phyloP scores from a whole-genome alignment of 2,797 vertebrate genomes.

The Rhincodon typus region DNA sequence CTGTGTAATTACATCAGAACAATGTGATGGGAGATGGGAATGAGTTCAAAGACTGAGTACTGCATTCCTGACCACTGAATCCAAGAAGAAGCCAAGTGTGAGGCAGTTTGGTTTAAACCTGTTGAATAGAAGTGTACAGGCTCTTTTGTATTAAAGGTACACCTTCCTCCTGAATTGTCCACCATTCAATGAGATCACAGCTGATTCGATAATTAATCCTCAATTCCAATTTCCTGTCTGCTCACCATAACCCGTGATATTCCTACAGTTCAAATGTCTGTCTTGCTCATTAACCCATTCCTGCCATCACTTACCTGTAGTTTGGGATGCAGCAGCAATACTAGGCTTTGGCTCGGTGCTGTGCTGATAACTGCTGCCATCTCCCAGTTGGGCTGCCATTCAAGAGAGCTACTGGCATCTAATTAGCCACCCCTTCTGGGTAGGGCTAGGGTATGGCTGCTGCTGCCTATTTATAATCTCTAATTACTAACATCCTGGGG shows the following conservation, averaged over 20 bases:
- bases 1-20: conserved; percentile 13
- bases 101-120: background rate
- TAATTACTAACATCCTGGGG: no score
- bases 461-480: background rate
- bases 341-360: background rate
- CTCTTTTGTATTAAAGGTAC: background rate
- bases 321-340: background rate
- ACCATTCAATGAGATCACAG: background rate
- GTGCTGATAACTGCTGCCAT: background rate
- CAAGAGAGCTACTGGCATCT: background rate
- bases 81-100: background rate
- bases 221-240: no score
- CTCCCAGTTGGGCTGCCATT: background rate
- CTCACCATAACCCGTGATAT: no score
- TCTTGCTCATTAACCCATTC: background rate
- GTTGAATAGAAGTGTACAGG: background rate
- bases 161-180: background rate
- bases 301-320: background rate
- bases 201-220: background rate
- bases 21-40: background rate
- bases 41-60: background rate
- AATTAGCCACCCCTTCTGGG: background rate
- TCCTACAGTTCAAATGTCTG: no score
- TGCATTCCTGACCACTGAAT: background rate
- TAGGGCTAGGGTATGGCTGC: no score